Evolutionary conservation across 2,888 invertebrate genomes (phyloP).

Genomic region (Acronicta aceris): DNA sequence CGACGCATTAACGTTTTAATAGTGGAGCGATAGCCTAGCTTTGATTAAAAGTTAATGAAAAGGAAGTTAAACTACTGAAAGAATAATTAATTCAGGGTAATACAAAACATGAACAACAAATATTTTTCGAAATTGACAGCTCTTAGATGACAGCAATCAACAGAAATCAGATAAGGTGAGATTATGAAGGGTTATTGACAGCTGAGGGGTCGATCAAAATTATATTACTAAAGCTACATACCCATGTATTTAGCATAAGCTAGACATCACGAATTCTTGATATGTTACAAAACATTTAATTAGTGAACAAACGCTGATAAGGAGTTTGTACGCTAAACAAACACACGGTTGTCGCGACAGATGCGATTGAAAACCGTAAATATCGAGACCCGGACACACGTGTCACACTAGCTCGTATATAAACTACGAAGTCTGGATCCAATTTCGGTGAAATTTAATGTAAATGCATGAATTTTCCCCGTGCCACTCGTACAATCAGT

Average conservation of each 20-base stretch:
- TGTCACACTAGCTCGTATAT: constrained; percentile 80
- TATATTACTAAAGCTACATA: constrained; percentile 1
- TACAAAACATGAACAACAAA: constrained; percentile 14
- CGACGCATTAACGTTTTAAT: constrained; percentile 67
- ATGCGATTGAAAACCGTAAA: constrained; percentile 85
- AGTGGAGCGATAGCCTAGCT: constrained; percentile 66
- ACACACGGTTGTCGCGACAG: constrained; percentile 63
- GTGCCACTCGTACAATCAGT: constrained; percentile 88
- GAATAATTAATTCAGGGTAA: constrained; percentile 11
- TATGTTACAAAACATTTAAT: constrained; percentile 15
- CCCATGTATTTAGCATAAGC: no score
- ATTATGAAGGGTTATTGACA: no score
- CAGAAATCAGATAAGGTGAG: constrained; percentile 5
- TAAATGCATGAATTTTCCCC: constrained; percentile 88
- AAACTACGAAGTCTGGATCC: constrained; percentile 82
- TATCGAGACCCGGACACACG: constrained; percentile 74
- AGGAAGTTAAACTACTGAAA: constrained; percentile 55
- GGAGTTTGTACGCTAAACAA: constrained; percentile 31
- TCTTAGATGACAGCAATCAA: constrained; percentile 1
- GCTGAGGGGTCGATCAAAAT: not conserved
- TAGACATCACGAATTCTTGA: not conserved
- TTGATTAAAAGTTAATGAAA: constrained; percentile 74
- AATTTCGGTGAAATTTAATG: constrained; percentile 88
- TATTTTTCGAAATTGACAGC: constrained; percentile 12
- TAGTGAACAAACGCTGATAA: constrained; percentile 9